Percentiles rank a stretch among this genome's conserved stretches.
phyloP scores from a whole-genome alignment of 2,888 invertebrate genomes.

The Eupithecia subumbrata region DNA sequence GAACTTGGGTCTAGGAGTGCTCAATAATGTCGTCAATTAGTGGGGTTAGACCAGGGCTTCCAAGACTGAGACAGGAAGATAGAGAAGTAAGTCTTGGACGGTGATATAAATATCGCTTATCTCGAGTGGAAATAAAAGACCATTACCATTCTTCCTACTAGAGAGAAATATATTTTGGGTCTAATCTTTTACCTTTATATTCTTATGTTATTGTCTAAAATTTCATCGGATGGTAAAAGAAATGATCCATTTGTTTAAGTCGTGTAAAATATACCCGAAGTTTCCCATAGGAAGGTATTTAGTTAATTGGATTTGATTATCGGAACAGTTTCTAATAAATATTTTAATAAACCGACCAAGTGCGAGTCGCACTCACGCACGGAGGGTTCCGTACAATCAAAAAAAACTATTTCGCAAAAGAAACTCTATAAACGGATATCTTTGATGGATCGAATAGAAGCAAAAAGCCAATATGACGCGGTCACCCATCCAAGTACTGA shows the following conservation, averaged over 20 bases:
- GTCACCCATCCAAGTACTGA: too few relatives aligned
- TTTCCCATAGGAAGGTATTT: not conserved
- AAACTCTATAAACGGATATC: too few relatives aligned
- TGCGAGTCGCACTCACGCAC: too few relatives aligned
- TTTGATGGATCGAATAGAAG: too few relatives aligned
- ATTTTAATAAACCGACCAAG: too few relatives aligned
- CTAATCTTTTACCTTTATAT: not conserved
- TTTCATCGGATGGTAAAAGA: not conserved
- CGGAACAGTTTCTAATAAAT: not conserved
- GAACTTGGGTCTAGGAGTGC: constrained; percentile 50
- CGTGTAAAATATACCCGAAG: not conserved
- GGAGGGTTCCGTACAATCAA: too few relatives aligned
- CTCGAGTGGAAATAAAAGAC: not conserved
- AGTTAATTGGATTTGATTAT: not conserved
- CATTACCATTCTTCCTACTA: too few relatives aligned
- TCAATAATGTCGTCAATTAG: constrained; percentile 78
- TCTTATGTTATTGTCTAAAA: not conserved
- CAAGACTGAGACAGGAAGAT: not conserved
- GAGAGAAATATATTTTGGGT: not conserved
- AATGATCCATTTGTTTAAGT: not conserved
- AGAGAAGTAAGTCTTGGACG: not conserved
- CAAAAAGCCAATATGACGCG: too few relatives aligned
- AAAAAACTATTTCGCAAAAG: too few relatives aligned
- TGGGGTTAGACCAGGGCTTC: constrained; percentile 44
- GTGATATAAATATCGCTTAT: not conserved